phyloP scores from a whole-genome alignment of 2,888 invertebrate genomes.

The Rhopalosiphum nymphaeae region DNA sequence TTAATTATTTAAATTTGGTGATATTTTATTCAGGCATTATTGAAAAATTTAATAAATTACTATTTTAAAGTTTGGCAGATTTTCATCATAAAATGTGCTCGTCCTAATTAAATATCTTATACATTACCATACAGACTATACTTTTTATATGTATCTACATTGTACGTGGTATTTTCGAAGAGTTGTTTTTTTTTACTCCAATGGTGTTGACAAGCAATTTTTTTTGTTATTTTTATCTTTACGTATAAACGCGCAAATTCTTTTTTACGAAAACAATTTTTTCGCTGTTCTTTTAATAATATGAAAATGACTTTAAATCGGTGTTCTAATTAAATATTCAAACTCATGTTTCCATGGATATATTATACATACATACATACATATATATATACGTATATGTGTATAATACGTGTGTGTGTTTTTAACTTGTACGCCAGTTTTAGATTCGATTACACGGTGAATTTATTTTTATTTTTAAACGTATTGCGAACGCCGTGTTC shows the following conservation, averaged over 20 bases:
- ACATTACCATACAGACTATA: background rate
- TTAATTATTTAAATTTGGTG: background rate
- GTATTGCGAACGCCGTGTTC: background rate
- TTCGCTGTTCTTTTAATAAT: background rate
- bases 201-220: background rate
- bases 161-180: background rate
- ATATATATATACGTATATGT: background rate
- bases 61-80: background rate
- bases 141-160: background rate
- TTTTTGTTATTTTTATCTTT: background rate
- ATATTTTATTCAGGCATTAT: background rate
- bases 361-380: no score
- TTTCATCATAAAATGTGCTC: background rate
- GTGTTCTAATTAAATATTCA: constrained; percentile 60
- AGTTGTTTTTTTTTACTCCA: background rate
- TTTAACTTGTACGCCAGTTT: background rate
- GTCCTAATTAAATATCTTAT: background rate
- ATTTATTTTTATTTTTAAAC: background rate
- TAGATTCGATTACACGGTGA: background rate
- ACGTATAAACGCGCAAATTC: background rate
- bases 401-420: background rate
- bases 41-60: background rate
- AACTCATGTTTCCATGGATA: constrained; percentile 53
- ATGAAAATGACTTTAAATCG: constrained; percentile 25
- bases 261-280: background rate